phyloP scores from a whole-genome alignment of 2,113 vertebrate species.

The Sturnira hondurensis region DNA sequence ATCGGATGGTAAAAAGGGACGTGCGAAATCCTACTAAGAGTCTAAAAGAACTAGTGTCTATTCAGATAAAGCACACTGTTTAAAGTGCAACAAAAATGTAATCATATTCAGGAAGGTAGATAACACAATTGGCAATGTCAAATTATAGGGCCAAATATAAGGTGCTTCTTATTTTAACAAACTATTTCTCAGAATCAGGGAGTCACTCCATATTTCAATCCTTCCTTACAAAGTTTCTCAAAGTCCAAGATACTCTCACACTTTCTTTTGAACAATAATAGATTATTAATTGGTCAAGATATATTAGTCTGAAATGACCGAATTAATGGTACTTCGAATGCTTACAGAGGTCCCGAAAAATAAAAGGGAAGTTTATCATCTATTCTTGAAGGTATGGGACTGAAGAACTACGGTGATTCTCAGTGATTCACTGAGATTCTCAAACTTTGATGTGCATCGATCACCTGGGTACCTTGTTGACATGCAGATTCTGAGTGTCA shows the following conservation, averaged over 20 bases:
- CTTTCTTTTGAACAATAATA: not conserved
- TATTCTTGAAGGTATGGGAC: not conserved
- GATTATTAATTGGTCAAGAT: not conserved
- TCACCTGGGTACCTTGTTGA: not conserved
- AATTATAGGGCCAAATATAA: not conserved
- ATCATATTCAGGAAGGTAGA: not conserved
- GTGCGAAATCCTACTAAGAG: not conserved
- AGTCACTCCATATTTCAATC: not conserved
- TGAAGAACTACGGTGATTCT: not conserved
- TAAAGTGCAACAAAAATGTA: not conserved
- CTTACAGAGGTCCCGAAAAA: not conserved
- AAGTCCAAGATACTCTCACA: not conserved
- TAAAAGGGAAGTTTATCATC: not conserved
- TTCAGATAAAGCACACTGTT: not conserved
- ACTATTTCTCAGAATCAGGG: not conserved
- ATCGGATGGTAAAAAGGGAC: not conserved
- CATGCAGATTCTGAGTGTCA: not conserved
- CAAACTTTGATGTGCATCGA: not conserved
- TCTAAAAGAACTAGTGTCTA: not conserved
- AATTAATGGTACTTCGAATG: not conserved
- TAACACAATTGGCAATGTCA: not conserved
- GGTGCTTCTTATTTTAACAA: not conserved
- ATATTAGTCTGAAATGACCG: not conserved
- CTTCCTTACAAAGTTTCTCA: not conserved
- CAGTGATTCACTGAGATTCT: too few species aligned